Percentiles rank a stretch among this genome's conserved stretches.
These are phyloP conservation scores for Spilarctia lutea DNA, from an alignment of 2,888 invertebrate species.

Conservation along the genomic window DNA sequence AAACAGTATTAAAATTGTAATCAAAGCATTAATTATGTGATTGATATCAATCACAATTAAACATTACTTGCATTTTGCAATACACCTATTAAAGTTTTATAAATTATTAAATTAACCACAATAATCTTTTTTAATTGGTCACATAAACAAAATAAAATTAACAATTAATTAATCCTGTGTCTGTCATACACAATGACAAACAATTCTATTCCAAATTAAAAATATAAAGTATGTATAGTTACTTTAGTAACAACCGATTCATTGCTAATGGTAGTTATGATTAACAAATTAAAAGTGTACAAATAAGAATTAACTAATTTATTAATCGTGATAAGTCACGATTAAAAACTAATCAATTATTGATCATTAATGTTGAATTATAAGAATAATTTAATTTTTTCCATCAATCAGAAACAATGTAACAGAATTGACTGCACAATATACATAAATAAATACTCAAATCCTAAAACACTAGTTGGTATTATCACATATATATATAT, in stretches of 20 bases:
- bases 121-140: not conserved
- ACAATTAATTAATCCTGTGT: not conserved
- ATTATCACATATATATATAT: slow-evolving; percentile 65
- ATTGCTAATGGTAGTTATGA: not conserved
- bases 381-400: not conserved
- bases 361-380: not conserved
- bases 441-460: slow-evolving; percentile 58
- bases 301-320: not conserved
- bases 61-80: slow-evolving; percentile 1
- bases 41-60: not conserved
- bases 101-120: not conserved
- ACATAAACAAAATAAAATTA: not conserved
- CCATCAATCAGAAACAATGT: slow-evolving; percentile 4
- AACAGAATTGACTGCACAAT: slow-evolving; percentile 50
- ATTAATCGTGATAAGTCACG: not conserved
- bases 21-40: no score
- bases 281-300: not conserved
- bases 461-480: slow-evolving; percentile 56
- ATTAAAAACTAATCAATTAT: not conserved
- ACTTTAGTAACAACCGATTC: not conserved
- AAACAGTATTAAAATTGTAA: slow-evolving; percentile 13
- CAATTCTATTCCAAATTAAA: not conserved
- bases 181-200: not conserved
- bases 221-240: not conserved
- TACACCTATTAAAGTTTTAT: not conserved